A percentile compares a stretch with the other conserved stretches of the same genome.
Evolutionary conservation across 2,888 invertebrate genomes (phyloP).

Genomic region (Agonopterix heracliana): DNA sequence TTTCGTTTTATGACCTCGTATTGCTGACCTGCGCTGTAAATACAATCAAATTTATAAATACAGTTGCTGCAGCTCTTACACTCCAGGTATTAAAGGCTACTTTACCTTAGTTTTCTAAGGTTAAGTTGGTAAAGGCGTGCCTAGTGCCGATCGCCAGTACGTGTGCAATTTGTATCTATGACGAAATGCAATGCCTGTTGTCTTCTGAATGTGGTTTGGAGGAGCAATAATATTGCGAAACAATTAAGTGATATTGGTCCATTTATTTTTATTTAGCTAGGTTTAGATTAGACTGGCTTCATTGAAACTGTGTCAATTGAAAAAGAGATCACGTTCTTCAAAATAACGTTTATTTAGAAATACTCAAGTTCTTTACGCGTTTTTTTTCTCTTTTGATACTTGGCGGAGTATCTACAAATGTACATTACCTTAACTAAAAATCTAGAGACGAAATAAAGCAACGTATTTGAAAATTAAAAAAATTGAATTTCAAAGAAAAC

Average conservation of each 20-base stretch:
- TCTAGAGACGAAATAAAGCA: too few species aligned
- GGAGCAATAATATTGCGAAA: neutral
- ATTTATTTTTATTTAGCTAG: too few species aligned
- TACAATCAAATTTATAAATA: constrained; percentile 30
- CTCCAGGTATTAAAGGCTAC: constrained; percentile 19
- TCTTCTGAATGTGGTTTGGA: constrained; percentile 8
- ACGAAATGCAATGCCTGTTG: constrained; percentile 4
- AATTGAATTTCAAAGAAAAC: too few species aligned
- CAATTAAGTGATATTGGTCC: too few species aligned
- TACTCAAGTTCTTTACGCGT: too few species aligned
- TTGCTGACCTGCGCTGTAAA: constrained; percentile 38
- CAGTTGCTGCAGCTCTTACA: constrained; percentile 26
- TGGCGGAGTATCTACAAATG: too few species aligned
- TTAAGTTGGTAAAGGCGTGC: constrained; percentile 25
- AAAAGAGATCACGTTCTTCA: neutral
- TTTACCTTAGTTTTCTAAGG: constrained; percentile 2
- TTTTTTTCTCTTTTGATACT: too few species aligned
- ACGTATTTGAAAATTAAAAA: too few species aligned
- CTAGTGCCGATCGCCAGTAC: constrained; percentile 38
- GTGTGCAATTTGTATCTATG: constrained; percentile 40
- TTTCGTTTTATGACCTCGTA: constrained; percentile 61
- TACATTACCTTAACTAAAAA: too few species aligned
- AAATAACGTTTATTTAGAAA: too few species aligned
- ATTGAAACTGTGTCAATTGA: neutral
- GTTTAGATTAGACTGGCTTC: neutral